Percentiles rank a stretch among this genome's conserved stretches.
Conservation (phyloP, 2,113 vertebrate species). For the Siniperca chuatsi region DNA sequence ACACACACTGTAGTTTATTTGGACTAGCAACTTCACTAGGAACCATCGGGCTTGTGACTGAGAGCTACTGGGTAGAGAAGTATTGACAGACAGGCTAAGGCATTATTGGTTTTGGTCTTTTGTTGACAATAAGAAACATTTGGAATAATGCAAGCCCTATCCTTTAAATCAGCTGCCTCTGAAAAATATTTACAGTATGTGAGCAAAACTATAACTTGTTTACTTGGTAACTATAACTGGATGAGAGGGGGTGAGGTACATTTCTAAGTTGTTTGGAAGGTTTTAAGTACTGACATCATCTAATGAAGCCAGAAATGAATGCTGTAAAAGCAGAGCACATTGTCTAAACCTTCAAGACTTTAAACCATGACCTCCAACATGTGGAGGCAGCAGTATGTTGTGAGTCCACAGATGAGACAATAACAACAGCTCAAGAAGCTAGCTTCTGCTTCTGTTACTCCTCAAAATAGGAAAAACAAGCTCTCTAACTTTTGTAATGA, state of each 20-base stretch:
- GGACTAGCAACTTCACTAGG: not conserved
- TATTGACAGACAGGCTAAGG: too few relatives aligned
- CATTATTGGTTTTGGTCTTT: too few relatives aligned
- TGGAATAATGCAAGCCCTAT: accelerated
- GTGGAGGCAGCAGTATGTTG: not conserved
- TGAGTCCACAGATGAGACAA: constrained; percentile 7
- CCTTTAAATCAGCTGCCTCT: not conserved
- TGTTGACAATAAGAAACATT: not conserved
- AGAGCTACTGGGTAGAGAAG: not conserved
- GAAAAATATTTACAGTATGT: not conserved
- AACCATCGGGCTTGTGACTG: not conserved
- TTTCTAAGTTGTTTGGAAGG: not conserved
- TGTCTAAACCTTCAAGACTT: not conserved
- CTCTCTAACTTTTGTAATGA: not conserved
- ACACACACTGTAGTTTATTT: not conserved
- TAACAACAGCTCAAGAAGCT: not conserved
- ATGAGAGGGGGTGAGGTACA: not conserved
- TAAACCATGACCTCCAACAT: not conserved
- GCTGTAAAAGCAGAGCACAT: not conserved
- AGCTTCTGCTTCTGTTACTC: not conserved
- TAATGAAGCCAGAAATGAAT: not conserved
- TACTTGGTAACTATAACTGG: too few relatives aligned
- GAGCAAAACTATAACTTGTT: not conserved
- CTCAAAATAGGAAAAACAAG: not conserved
- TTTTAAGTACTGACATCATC: not conserved